Evolutionary conservation across 2,888 invertebrate genomes (phyloP).

Genomic region (Himalopsyche japonica): DNA sequence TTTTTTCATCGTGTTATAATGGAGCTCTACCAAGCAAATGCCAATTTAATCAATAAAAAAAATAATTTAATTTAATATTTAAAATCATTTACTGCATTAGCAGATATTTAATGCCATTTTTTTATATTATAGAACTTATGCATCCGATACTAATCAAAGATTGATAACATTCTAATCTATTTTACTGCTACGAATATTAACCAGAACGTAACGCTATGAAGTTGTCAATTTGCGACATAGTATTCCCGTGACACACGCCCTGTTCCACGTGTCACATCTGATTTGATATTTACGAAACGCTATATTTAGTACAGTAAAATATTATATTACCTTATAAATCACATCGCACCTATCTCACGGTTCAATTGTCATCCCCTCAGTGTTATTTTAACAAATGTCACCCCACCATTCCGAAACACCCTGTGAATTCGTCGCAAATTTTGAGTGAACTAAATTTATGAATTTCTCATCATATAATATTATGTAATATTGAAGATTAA

Average conservation of each 20-base stretch:
- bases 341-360: conserved; percentile 23
- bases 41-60: too few relatives aligned
- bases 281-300: not conserved
- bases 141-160: too few relatives aligned
- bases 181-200: too few relatives aligned
- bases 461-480: not conserved
- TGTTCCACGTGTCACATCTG: not conserved
- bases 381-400: conserved; percentile 17
- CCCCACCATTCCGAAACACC: conserved; percentile 4
- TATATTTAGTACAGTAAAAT: conserved; percentile 20
- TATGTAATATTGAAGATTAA: not conserved
- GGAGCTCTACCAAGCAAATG: too few relatives aligned
- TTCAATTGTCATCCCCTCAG: conserved; percentile 18
- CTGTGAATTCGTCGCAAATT: not conserved
- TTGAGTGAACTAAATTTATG: not conserved
- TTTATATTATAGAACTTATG: too few relatives aligned
- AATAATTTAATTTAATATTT: too few relatives aligned
- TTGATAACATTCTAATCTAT: too few relatives aligned
- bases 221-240: not conserved
- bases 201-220: too few relatives aligned
- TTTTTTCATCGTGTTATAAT: too few relatives aligned
- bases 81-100: too few relatives aligned
- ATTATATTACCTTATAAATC: conserved; percentile 17
- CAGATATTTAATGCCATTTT: too few relatives aligned
- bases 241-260: not conserved